These are phyloP conservation scores for Otolemur garnettii DNA, from an alignment of 2,113 vertebrate species.

Conservation along the genomic window DNA sequence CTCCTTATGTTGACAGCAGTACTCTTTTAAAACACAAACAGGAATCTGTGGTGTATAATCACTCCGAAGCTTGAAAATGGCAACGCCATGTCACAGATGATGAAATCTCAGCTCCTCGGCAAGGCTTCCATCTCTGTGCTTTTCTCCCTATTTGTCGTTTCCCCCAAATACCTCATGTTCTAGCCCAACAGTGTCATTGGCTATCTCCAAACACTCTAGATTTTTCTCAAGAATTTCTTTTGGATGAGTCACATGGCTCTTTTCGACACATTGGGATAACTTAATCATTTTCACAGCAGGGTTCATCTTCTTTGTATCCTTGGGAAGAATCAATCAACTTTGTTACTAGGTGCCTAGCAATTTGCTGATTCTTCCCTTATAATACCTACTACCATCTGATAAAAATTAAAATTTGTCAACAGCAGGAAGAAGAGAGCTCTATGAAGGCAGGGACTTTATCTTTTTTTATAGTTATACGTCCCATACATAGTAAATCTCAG, in stretches of 20 bases:
- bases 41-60: background rate
- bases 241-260: background rate
- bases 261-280: background rate
- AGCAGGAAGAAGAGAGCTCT: background rate
- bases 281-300: background rate
- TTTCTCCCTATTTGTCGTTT: background rate
- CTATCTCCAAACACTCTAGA: background rate
- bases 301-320: background rate
- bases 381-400: background rate
- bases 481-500: background rate
- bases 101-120: background rate
- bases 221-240: background rate
- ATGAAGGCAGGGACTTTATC: background rate
- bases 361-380: constrained; percentile 16
- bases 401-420: background rate
- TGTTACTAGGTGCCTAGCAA: background rate
- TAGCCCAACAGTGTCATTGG: background rate
- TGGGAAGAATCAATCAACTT: background rate
- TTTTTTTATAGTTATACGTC: constrained; percentile 11
- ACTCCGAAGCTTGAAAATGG: background rate
- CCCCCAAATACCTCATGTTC: background rate
- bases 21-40: background rate
- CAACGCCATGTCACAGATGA: background rate
- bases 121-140: background rate
- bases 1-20: background rate